A percentile compares a stretch with the other conserved stretches of the same genome.
Evolutionary conservation across 2,797 vertebrate genomes (phyloP).

Genomic region (Corythornis leucogaster): DNA sequence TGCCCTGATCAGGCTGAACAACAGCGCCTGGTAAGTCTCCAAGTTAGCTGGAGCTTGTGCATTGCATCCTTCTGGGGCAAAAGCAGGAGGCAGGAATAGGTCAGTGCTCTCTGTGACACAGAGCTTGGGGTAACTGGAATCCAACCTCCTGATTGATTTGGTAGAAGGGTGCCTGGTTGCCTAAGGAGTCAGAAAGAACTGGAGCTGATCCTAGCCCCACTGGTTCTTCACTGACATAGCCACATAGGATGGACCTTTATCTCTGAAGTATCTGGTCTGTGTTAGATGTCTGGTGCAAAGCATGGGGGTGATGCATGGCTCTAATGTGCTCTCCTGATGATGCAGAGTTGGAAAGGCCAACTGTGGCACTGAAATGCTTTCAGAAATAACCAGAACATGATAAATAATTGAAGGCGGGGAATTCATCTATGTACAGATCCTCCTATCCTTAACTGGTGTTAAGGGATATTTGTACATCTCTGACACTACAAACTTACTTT

Average conservation of each 20-base stretch:
- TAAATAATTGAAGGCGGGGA: neutral
- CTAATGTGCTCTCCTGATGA: neutral
- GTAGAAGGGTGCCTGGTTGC: neutral
- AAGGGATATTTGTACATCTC: neutral
- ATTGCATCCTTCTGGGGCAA: neutral
- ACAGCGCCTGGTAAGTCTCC: neutral
- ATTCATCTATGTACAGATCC: neutral
- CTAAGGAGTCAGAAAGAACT: neutral
- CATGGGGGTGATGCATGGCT: neutral
- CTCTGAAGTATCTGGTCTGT: neutral
- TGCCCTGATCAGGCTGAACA: neutral
- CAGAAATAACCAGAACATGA: neutral
- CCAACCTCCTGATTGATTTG: rapidly evolving
- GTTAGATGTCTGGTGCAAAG: neutral
- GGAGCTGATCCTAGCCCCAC: neutral
- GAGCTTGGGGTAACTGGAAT: neutral
- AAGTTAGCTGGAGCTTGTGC: neutral
- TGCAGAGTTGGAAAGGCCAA: neutral
- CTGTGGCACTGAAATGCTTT: rapidly evolving
- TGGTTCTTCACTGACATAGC: neutral
- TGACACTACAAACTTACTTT: neutral
- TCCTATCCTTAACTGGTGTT: neutral
- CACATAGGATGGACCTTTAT: neutral
- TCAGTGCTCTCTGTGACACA: neutral
- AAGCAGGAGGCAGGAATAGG: neutral